Conservation (phyloP, 2,113 vertebrate species). For the Apteryx mantelli region DNA sequence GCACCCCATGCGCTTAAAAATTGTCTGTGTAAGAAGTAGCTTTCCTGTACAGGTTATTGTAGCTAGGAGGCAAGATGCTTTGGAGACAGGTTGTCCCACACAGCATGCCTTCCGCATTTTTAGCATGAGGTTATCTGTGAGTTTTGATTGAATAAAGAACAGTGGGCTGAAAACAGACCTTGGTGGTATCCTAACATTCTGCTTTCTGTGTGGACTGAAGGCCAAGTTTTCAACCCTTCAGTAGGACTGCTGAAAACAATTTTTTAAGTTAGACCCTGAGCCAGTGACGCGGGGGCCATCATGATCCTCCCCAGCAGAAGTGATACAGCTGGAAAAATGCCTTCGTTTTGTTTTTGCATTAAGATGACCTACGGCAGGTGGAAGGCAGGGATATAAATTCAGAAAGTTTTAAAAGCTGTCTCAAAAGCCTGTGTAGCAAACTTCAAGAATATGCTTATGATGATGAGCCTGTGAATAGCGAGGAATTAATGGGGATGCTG, state of each 20-base stretch:
- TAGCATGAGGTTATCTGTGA: fast-evolving
- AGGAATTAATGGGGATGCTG: background rate
- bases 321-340: background rate
- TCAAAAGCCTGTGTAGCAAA: background rate
- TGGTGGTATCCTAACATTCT: background rate
- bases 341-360: background rate
- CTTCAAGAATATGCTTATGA: background rate
- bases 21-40: background rate
- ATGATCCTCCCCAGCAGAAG: background rate
- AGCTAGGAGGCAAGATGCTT: background rate
- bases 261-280: background rate
- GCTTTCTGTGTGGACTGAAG: background rate
- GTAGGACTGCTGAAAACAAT: background rate
- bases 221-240: background rate
- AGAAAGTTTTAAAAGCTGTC: conserved; percentile 1
- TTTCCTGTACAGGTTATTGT: background rate
- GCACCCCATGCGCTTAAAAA: background rate
- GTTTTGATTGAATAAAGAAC: background rate
- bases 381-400: background rate
- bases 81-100: background rate
- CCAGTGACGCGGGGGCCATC: background rate
- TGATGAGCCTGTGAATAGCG: background rate
- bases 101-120: background rate
- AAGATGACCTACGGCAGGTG: background rate
- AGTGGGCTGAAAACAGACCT: background rate